Evolutionary conservation across 2,797 vertebrate genomes (phyloP), one percentile per base, ranked within the genome.

Genomic region (Coendou prehensilis): DNA sequence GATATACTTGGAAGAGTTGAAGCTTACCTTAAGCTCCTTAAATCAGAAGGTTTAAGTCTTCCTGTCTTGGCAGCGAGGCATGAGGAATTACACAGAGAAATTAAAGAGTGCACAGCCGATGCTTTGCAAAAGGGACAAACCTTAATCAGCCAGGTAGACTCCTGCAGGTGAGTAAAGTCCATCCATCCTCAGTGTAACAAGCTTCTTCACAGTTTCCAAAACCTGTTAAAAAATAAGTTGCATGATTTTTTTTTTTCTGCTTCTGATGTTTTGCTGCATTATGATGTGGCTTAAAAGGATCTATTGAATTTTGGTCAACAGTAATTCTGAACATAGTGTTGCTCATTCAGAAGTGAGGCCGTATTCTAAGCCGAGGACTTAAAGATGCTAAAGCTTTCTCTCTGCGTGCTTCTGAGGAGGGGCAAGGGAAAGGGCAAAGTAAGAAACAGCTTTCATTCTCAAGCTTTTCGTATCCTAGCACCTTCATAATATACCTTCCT

Each of bases 1-100:
- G 98, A 99, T 97, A 95, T 97, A 94, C 98, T 99, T 96, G 98
- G 98, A 97, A 97, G 94, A 94, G 98, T 99, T 56, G 99, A 99
- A 96, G 98, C 97, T 97, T 98, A 98, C 91, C 83, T 98, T 96
- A 99, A 99, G 97, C 97, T 96, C 45, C 97, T 99, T 97, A 96
- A 98, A 97, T 98, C 98, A 63, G 98, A 99, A 98, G 96, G 86
- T 63, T 97, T 98, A 95, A 95, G 83, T 83, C 97, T 98, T 84
- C 97, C 98, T 91, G 50, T 98, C 71, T 97, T 98, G 97, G 98
- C 98, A 78, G 97, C 33, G 30, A 98, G 98, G 93, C 98, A 99
- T 2, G 94, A 98, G 82, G 98, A 99, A 94, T 98, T 99, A 93
- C 98, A 98, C 91, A 97, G 98, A 96, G 97, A 87, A 94, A 98